Conservation (phyloP, 1,140 invertebrate genomes). For the Halyomorpha halys region DNA sequence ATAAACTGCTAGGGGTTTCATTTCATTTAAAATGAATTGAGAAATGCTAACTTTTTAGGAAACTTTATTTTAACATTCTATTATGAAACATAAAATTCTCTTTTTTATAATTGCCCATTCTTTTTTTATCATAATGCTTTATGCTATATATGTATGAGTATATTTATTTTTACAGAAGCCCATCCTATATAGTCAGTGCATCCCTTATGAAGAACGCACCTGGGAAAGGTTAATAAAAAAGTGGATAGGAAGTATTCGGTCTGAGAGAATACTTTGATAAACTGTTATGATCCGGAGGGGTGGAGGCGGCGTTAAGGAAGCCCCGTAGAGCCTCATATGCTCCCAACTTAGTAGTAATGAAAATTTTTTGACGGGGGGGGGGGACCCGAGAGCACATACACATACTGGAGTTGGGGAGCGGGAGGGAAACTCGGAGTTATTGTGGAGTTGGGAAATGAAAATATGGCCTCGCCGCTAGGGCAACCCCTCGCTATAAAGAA, state of each 20-base stretch:
- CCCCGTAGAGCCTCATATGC: conserved; percentile 2
- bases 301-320: conserved; percentile 1
- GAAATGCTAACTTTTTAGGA: too few relatives aligned
- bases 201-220: too few relatives aligned
- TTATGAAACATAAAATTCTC: too few relatives aligned
- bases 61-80: too few relatives aligned
- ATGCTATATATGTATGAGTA: too few relatives aligned
- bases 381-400: neutral
- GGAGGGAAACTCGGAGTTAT: conserved; percentile 4
- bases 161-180: too few relatives aligned
- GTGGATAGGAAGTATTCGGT: neutral
- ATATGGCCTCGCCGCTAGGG: neutral
- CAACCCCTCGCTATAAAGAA: conserved; percentile 3
- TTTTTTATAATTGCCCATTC: too few relatives aligned
- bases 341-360: conserved; percentile 6
- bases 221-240: conserved; percentile 7
- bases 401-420: conserved; percentile 2
- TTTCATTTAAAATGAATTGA: too few relatives aligned
- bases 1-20: too few relatives aligned
- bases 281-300: neutral
- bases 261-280: neutral
- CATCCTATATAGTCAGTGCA: too few relatives aligned
- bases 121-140: too few relatives aligned
- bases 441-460: conserved; percentile 1
- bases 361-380: conserved; percentile 8